Evolutionary conservation across 1,140 invertebrate species (phyloP), one percentile per base, ranked within the genome.

Genomic region (Drosophila parabipectinata): DNA sequence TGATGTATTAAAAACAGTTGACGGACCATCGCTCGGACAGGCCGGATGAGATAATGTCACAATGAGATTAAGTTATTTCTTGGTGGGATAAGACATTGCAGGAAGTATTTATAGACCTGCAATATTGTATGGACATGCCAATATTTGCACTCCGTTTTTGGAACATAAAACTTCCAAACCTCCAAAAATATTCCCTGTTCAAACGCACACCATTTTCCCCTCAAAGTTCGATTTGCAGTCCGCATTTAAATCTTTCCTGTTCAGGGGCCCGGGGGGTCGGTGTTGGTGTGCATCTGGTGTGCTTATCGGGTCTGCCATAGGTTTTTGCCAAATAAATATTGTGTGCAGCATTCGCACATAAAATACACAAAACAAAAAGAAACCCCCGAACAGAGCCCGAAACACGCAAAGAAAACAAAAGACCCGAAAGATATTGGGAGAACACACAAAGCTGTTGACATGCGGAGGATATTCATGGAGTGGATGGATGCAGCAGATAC

Each of bases 251-350:
- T 69, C 66, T 39, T 69, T 69, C 26, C 21, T 28, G 21, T n/a
- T 21, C 7, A 3, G 34, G 3, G 8, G 32, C 3, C 7, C 32
- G 7, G 32, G 32, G 0, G 12, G 12, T 45, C 21, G 21, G 10
- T 24, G 28, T 21, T 37, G 15, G 59, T 68, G 59, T 62, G 61
- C 47, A 50, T 45, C 62, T 61, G 50, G 72, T 44, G 59, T 52
- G 68, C 78, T 82, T 81, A 81, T 81, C 76, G 66, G 76, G 76
- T 48, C 47, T 82, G 79, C 58, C 79, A 81, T 73, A 81, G 79
- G 79, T 60, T 78, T 83, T 81, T 78, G 69, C 41, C 69, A 82
- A 81, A 82, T 82, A 82, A 82, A 82, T 82, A 74, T 83, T 69
- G 63, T 55, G 50, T 68, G 68, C 79, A 55, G 57, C 60, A 81